These are phyloP conservation scores for Aurelia aurita complex sp. Pacific DNA, from an alignment of 30 jellyfish, hydroid and myxozoan genomes.

Conservation along the genomic window DNA sequence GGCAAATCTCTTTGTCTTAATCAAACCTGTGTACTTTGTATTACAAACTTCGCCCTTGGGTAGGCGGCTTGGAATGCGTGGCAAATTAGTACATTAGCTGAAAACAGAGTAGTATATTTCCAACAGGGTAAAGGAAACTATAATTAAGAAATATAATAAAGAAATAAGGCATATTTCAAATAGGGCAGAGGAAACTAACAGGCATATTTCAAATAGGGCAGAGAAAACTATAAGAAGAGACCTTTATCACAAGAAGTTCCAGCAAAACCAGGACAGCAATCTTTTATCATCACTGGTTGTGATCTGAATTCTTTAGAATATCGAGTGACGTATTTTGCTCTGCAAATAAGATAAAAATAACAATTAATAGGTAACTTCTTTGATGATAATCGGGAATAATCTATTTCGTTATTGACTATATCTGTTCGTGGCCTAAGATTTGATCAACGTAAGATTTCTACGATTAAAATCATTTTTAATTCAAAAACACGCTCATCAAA, in stretches of 20 bases:
- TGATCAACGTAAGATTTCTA: too few species aligned
- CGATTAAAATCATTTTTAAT: too few species aligned
- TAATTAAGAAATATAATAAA: background rate
- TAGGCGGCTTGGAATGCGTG: too few species aligned
- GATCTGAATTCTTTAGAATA: conserved; percentile 48
- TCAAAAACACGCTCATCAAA: too few species aligned
- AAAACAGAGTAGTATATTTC: too few species aligned
- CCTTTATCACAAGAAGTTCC: conserved; percentile 89
- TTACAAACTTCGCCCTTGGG: too few species aligned
- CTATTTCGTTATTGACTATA: too few species aligned
- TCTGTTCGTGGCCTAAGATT: too few species aligned
- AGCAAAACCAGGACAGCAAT: conserved; percentile 88
- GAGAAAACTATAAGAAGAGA: background rate
- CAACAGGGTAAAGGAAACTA: background rate
- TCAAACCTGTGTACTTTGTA: too few species aligned
- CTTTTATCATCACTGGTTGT: conserved; percentile 67
- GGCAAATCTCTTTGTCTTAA: too few species aligned
- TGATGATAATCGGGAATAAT: background rate
- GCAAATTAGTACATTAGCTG: too few species aligned
- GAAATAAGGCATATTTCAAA: background rate
- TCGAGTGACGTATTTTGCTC: conserved; percentile 68
- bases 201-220: background rate
- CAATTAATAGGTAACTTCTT: background rate
- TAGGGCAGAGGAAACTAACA: background rate
- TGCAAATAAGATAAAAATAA: background rate